Conservation (phyloP, 2,797 vertebrate genomes). For the Lycodopsis pacificus region DNA sequence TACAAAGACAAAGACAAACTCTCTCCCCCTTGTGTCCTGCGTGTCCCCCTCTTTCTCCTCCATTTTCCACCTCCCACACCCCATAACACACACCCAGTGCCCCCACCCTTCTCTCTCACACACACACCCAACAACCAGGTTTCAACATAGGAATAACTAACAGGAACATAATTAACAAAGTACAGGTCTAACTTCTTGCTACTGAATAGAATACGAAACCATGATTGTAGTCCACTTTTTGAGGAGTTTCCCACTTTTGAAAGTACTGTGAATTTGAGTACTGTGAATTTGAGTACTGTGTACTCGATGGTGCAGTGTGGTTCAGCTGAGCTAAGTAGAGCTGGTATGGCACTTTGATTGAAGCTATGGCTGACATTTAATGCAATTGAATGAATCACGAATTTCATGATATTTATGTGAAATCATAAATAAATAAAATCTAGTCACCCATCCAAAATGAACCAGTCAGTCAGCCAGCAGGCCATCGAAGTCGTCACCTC, state of each 20-base stretch:
- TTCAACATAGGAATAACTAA: constrained; percentile 25
- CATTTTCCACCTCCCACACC: constrained; percentile 38
- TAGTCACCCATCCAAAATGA: background rate
- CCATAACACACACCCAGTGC: constrained; percentile 38
- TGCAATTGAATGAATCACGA: background rate
- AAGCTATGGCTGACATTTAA: background rate
- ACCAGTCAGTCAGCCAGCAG: constrained; percentile 19
- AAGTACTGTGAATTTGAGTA: background rate
- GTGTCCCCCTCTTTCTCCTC: constrained; percentile 45
- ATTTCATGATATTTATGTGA: background rate
- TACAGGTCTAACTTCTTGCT: background rate
- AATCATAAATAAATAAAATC: background rate
- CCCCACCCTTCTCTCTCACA: constrained; percentile 26
- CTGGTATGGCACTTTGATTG: background rate
- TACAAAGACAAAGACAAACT: constrained; percentile 87
- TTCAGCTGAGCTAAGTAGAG: background rate
- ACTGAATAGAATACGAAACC: background rate
- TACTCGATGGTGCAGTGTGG: background rate
- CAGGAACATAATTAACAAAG: constrained; percentile 16
- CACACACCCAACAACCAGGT: constrained; percentile 17
- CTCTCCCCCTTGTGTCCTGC: constrained; percentile 78
- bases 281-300: no score
- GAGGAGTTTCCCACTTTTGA: background rate
- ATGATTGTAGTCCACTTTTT: background rate
- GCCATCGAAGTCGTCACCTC: constrained; percentile 25